Evolutionary conservation across 2,888 invertebrate genomes (phyloP).

Genomic region (Diarsia rubi): DNA sequence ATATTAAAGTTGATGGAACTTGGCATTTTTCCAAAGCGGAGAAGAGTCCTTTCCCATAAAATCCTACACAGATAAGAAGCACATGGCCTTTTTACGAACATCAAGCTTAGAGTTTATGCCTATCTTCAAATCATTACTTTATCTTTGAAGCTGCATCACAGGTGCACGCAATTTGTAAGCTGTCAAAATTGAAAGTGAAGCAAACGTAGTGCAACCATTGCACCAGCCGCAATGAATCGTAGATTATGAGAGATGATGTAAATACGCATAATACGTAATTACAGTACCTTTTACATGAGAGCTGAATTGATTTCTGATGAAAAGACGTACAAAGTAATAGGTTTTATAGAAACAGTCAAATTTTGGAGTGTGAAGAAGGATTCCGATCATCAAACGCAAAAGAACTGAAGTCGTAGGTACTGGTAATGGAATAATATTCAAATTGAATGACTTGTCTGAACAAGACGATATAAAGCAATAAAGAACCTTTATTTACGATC

Average conservation of each 20-base stretch:
- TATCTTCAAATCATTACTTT: constrained; percentile 22
- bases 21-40: constrained; percentile 28
- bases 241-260: constrained; percentile 28
- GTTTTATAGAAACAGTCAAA: background rate
- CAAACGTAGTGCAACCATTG: constrained; percentile 37
- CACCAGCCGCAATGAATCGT: constrained; percentile 34
- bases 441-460: background rate
- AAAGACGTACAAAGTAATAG: background rate
- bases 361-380: background rate
- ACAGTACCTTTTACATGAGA: constrained; percentile 1
- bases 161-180: constrained; percentile 63
- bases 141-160: constrained; percentile 62
- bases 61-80: background rate
- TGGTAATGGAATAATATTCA: background rate
- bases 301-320: constrained; percentile 17
- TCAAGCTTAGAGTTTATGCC: constrained; percentile 9
- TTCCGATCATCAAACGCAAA: background rate
- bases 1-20: constrained; percentile 11
- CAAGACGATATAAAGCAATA: constrained; percentile 2
- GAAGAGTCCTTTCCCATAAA: constrained; percentile 13
- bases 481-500: background rate
- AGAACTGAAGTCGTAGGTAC: background rate
- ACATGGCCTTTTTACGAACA: background rate
- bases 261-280: constrained; percentile 17
- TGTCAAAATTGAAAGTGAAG: constrained; percentile 63